phyloP scores from a whole-genome alignment of 2,797 vertebrate species.

The Scarus forsteni region DNA sequence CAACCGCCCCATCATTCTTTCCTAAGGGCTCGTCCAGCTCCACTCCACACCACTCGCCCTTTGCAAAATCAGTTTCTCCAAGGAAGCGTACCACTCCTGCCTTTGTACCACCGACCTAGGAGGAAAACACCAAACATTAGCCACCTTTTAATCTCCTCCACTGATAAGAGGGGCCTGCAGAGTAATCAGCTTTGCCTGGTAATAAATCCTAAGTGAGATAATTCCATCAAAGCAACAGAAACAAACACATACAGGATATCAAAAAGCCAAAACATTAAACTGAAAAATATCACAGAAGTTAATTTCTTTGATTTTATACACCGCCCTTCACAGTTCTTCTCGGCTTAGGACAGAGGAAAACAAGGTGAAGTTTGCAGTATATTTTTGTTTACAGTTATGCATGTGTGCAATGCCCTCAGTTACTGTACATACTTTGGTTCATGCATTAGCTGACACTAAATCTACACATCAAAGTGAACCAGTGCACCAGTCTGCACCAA shows the following conservation, averaged over 20 bases:
- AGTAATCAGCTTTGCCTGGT: constrained; percentile 64
- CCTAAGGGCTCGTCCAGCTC: constrained; percentile 97
- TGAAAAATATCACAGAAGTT: no score
- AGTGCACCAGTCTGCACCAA: neutral
- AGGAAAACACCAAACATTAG: constrained; percentile 42
- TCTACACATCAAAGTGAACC: neutral
- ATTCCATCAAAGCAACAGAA: constrained; percentile 58
- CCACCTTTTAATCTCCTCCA: constrained; percentile 39
- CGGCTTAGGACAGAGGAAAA: constrained; percentile 1
- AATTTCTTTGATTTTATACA: neutral
- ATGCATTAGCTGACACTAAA: neutral
- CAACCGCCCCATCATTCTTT: constrained; percentile 98
- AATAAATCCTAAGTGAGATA: constrained; percentile 54
- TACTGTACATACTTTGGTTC: neutral
- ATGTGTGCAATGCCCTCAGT: neutral
- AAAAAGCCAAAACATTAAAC: no score
- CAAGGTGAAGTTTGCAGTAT: constrained; percentile 1
- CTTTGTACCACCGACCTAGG: constrained; percentile 96
- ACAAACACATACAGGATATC: constrained; percentile 6
- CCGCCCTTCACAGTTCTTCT: constrained; percentile 30
- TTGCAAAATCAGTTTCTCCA: constrained; percentile 98
- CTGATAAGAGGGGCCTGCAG: constrained; percentile 38
- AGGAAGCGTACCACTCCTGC: constrained; percentile 97
- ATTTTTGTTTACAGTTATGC: fast-evolving
- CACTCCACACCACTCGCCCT: constrained; percentile 99